phyloP scores from a whole-genome alignment of 2,888 invertebrate genomes.

The Meiosimyza platycephala region DNA sequence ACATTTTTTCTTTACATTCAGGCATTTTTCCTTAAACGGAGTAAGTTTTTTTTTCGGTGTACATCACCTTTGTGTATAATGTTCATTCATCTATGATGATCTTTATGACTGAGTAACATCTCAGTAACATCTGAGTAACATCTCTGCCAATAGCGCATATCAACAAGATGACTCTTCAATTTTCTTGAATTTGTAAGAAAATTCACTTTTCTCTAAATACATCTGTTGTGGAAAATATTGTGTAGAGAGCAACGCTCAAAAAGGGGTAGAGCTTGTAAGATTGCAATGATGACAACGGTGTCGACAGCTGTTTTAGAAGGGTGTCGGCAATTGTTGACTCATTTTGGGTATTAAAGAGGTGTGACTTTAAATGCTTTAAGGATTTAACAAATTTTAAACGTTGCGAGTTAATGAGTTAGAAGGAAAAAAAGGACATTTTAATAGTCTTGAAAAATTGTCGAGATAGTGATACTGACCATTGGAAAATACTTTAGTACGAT shows the following conservation, averaged over 20 bases:
- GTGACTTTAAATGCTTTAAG: constrained; percentile 13
- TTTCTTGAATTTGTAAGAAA: background rate
- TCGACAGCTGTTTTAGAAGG: constrained; percentile 5
- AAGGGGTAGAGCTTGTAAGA: constrained; percentile 5
- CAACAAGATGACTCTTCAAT: constrained; percentile 19
- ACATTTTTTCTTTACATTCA: no score
- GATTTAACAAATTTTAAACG: background rate
- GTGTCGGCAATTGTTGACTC: background rate
- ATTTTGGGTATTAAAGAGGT: background rate
- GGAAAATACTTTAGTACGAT: no score
- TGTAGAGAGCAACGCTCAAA: background rate
- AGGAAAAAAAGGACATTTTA: background rate
- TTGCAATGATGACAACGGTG: constrained; percentile 7
- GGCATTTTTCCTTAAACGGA: no score
- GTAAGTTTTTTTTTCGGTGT: no score
- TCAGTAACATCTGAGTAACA: no score
- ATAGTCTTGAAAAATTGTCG: background rate
- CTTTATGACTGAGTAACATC: background rate
- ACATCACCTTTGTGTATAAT: background rate
- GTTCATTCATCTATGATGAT: constrained; percentile 7
- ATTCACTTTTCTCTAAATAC: background rate
- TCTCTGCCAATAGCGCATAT: background rate
- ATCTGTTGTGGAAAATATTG: constrained; percentile 9
- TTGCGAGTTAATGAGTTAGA: background rate
- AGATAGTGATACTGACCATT: no score